Percentiles rank a stretch among this genome's conserved stretches.
phyloP scores from a whole-genome alignment of 2,888 invertebrate genomes.

The Acanthopleura granulata region DNA sequence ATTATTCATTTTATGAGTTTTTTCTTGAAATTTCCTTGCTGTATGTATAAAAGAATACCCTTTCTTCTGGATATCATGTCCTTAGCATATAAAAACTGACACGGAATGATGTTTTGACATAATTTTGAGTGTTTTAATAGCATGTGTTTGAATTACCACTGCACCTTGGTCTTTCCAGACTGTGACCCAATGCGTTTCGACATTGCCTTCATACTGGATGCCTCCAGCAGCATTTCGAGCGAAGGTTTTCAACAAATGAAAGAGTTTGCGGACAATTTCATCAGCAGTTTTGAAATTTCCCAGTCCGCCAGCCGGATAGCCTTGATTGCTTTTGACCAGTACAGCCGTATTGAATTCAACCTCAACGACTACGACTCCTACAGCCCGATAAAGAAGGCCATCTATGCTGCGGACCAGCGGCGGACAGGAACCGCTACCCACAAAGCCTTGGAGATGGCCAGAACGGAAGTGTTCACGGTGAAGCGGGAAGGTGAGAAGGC shows the following conservation, averaged over 20 bases:
- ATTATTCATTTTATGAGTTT: too few relatives aligned
- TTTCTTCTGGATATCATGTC: too few relatives aligned
- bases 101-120: too few relatives aligned
- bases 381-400: neutral
- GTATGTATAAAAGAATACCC: too few relatives aligned
- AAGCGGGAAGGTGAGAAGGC: neutral
- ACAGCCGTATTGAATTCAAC: neutral
- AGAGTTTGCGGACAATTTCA: neutral
- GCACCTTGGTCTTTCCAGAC: neutral
- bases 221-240: neutral
- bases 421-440: neutral
- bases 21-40: too few relatives aligned
- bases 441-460: neutral
- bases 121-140: too few relatives aligned
- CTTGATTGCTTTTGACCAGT: neutral
- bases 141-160: too few relatives aligned
- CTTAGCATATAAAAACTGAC: too few relatives aligned
- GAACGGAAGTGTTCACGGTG: neutral
- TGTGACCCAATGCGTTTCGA: neutral
- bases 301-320: neutral
- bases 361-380: neutral
- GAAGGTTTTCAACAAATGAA: neutral
- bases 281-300: slow-evolving; percentile 11
- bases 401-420: neutral
- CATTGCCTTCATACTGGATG: slow-evolving; percentile 9